These are phyloP conservation scores for Xenus cinereus DNA, from an alignment of 2,113 vertebrate genomes.

Conservation along the genomic window DNA sequence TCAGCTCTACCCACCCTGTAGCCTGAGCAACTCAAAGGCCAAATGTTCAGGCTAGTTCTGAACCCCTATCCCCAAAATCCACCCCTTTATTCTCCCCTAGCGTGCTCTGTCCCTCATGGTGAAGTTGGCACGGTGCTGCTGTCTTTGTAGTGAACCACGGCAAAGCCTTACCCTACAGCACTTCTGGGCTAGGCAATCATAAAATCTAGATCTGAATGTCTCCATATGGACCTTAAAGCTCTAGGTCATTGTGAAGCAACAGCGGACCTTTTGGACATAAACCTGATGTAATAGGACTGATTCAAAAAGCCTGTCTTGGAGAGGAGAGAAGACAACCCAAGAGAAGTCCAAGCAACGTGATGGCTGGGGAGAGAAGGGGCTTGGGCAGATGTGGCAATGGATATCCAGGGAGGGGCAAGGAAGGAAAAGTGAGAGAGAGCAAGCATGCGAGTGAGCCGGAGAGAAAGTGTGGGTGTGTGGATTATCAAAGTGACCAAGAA, in stretches of 20 bases:
- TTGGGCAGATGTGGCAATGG: background rate
- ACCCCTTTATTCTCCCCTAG: background rate
- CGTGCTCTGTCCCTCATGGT: accelerated
- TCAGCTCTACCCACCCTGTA: background rate
- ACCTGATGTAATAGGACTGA: background rate
- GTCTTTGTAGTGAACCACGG: background rate
- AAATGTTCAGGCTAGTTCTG: background rate
- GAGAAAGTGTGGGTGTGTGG: background rate
- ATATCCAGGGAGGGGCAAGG: background rate
- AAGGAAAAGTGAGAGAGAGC: background rate
- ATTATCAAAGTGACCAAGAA: background rate
- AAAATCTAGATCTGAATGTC: background rate
- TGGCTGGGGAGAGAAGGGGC: background rate
- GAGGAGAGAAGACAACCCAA: background rate
- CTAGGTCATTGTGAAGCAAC: background rate
- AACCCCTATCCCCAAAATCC: background rate
- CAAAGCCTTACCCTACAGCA: background rate
- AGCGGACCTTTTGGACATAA: background rate
- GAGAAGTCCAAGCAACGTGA: background rate
- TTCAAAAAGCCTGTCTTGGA: background rate
- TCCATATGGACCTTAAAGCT: background rate
- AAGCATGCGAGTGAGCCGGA: background rate
- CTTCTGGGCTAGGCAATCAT: background rate
- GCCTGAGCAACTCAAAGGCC: background rate
- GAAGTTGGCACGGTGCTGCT: background rate